Base-by-base conservation (phyloP, 2,888 invertebrate genomes). In the Drosophila macrospina region DNA sequence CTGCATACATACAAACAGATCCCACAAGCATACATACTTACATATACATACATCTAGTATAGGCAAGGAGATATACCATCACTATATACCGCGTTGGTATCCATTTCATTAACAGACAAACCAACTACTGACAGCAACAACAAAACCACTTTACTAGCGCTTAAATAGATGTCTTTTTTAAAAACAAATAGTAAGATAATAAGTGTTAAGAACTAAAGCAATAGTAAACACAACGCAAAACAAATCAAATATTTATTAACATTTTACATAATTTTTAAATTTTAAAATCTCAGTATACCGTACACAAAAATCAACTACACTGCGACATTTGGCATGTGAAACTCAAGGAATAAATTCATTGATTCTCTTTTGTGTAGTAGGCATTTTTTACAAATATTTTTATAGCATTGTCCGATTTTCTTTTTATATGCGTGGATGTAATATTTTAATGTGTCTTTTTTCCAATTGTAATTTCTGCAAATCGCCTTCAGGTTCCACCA, bases 201-300 rank as follows among this genome's bases (percentile, higher is more conserved):
- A 83, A 86, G 84, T 83, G 86, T 88, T 83, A 80, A 88, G 86
- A 78, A 70, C 73, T 67, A 81, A 75, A 78, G 77, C 71, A 83
- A 71, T 82, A 81, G 80, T 67, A 73, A 79, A 77, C 65, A 65
- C 60, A 70, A 69, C 62, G 69, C 70, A 55, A 75, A 82, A 54
- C 73, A 87, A 75, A 84, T 80, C 76, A 83, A 82, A 88, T 83
- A 85, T 85, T 79, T 88, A 79, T 86, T 74, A 57, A 82, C 76
- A 77, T 79, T 87, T 86, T 86, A 80, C 67, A 77, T 80, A 66
- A 69, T 69, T 80, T 37, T 39, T 39, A 2, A 30, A 50, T 55
- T 68, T 77, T 74, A 61, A 62, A 71, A 86, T 86, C 86, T 88
- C 83, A 78, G 54, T 66, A 73, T 64, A 73, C 60, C 60, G 71